Percentiles rank a stretch among this genome's conserved stretches.
phyloP scores from a whole-genome alignment of 2,888 invertebrate genomes.

The Lepidonotus clava region DNA sequence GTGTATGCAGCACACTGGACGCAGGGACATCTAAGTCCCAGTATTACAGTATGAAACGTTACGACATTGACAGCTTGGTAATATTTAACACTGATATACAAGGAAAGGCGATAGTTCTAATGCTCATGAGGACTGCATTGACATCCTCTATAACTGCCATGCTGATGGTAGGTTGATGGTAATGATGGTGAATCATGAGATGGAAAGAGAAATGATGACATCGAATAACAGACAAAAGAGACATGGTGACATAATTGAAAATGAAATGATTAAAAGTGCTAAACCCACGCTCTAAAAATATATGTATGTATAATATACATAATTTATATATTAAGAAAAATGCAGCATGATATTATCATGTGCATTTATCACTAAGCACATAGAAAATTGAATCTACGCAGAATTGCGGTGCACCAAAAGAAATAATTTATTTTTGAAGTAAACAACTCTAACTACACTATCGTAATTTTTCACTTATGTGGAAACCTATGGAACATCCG shows the following conservation, averaged over 20 bases:
- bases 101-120: slow-evolving; percentile 7
- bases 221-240: background rate
- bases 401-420: too few relatives aligned
- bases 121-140: background rate
- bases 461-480: too few relatives aligned
- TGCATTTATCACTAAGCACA: too few relatives aligned
- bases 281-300: background rate
- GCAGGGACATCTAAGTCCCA: background rate
- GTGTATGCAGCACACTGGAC: slow-evolving; percentile 23
- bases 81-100: slow-evolving; percentile 10
- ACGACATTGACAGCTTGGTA: slow-evolving; percentile 53
- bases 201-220: background rate
- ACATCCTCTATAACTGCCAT: slow-evolving; percentile 29
- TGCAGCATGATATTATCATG: too few relatives aligned
- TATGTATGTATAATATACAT: background rate
- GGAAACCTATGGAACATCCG: too few relatives aligned
- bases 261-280: background rate
- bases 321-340: background rate
- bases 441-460: too few relatives aligned
- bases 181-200: slow-evolving; percentile 33
- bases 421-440: too few relatives aligned
- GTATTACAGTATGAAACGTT: slow-evolving; percentile 16
- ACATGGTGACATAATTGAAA: background rate
- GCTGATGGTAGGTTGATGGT: slow-evolving; percentile 19
- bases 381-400: too few relatives aligned